A percentile compares a stretch with the other conserved stretches of the same genome.
phyloP scores from a whole-genome alignment of 2,797 vertebrate species.

The Micrastur ruficollis region DNA sequence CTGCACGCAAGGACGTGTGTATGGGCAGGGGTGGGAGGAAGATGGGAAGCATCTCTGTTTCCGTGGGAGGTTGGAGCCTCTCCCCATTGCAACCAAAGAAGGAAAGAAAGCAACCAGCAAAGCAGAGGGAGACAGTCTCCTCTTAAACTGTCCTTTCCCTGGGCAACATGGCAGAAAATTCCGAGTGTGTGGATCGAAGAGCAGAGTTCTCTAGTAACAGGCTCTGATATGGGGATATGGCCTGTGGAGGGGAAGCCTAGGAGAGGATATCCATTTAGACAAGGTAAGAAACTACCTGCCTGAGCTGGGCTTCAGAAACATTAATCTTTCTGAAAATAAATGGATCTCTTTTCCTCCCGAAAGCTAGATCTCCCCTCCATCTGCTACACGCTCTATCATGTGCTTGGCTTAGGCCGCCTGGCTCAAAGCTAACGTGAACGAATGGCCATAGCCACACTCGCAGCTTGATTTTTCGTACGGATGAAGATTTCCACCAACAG shows the following conservation, averaged over 20 bases:
- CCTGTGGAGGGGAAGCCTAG: background rate
- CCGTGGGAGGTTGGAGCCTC: background rate
- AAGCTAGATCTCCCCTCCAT: background rate
- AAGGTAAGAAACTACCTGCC: background rate
- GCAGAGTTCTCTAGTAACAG: background rate
- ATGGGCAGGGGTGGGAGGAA: background rate
- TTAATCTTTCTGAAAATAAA: background rate
- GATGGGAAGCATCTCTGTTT: background rate
- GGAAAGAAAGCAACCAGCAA: background rate
- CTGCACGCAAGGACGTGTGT: rapidly evolving
- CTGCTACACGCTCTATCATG: rapidly evolving
- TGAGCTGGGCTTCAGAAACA: background rate
- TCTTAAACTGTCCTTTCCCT: background rate
- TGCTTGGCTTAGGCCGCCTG: background rate
- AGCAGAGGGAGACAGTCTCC: background rate
- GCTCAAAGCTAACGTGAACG: background rate
- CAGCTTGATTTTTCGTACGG: background rate
- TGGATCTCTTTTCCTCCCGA: background rate
- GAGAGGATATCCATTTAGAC: background rate
- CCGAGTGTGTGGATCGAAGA: rapidly evolving
- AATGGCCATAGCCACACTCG: background rate
- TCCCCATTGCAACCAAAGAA: background rate
- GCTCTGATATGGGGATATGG: background rate
- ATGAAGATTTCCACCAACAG: background rate
- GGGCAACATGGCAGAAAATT: background rate